Base-by-base conservation (phyloP, 1,140 invertebrate species). In the Aphelenchoides fujianensis region DNA sequence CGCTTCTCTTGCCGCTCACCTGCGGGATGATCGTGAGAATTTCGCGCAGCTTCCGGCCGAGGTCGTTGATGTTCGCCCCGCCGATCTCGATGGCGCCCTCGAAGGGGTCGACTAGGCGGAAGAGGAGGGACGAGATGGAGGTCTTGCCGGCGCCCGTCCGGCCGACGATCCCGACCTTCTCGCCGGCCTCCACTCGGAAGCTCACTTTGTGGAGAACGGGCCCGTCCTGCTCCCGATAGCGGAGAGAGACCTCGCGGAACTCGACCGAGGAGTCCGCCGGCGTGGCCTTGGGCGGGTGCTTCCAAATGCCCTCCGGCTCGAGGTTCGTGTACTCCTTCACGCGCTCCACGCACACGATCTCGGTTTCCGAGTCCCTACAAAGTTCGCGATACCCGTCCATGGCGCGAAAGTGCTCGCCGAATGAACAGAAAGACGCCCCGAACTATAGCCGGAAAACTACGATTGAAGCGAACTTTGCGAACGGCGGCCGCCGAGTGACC, bases 311-410 rank as follows among this genome's bases (percentile, higher is more conserved):
- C 34, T 72, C 70, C 9, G 68, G 16, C 68, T 72, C 70, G 23
- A 83, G 82, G 12, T 81, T 80, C 0, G 82, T 90, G 83, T 97
- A 98, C 83, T 98, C 95, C 84, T 94, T 94, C 74, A 98, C 93
- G 85, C 95, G 90, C 85, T 98, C 95, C 1, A 98, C 94, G 16
- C 94, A 92, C 0, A 98, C 95, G 74, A 97, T 97, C 83, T 97
- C n/a, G n/a, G n/a, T n/a, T n/a, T n/a, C n/a, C n/a, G n/a, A n/a
- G n/a, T n/a, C n/a, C n/a, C n/a, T n/a, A n/a, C n/a, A n/a, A n/a
- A n/a, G n/a, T n/a, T n/a, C n/a, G n/a, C n/a, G n/a, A n/a, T n/a
- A n/a, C n/a, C n/a, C n/a, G n/a, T n/a, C n/a, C n/a, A n/a, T n/a
- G n/a, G n/a, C n/a, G n/a, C n/a, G n/a, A n/a, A n/a, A n/a, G n/a